Evolutionary conservation across 2,113 vertebrate species (phyloP), one percentile per base, ranked within the genome.

Genomic region (Sclerurus mexicanus): DNA sequence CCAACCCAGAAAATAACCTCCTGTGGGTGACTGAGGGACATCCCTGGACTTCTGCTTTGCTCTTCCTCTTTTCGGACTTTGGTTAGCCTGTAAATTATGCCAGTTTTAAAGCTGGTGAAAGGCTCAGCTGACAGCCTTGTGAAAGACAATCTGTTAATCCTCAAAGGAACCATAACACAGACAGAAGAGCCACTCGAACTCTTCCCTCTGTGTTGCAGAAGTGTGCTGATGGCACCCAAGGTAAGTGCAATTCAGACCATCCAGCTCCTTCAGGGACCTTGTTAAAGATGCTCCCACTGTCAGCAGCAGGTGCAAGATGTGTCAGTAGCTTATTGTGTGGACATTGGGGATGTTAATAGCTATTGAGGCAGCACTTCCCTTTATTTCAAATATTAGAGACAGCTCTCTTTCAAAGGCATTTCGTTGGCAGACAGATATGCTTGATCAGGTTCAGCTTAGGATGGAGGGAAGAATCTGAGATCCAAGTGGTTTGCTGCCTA

Each of bases 51-150:
- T 85, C 73, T 87, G 68, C 91, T 94, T 78, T 92, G 47, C 73
- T 91, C 46, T 86, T 91, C 81, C 64, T 94, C 23, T 71, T 89
- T 72, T 56, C 69, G 91, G 35, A 37, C 42, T 84, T 72, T 23
- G 25, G 17, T 59, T 76, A 82, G 37, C 18, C 44, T 86, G 67
- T 37, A 91, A 84, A 74, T 83, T 24, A 47, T 63, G 49, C 24
- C 68, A 16, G 25, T 74, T 89, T 81, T 71, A 55, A 55, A 25
- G 15, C 56, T 47, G 49, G 28, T 49, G 62, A 79, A 85, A 88
- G 72, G 79, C 67, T 90, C 49, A 88, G 49, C 67, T 73, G 67
- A 63, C 39, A 85, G 67, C 14, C 39, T 35, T 28, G 23, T 44
- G 53, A 83, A 63, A 56, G 75, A 33, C 67, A 79, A 64, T 19